phyloP scores from a whole-genome alignment of 2,113 vertebrate species.

The Heloderma charlesbogerti region DNA sequence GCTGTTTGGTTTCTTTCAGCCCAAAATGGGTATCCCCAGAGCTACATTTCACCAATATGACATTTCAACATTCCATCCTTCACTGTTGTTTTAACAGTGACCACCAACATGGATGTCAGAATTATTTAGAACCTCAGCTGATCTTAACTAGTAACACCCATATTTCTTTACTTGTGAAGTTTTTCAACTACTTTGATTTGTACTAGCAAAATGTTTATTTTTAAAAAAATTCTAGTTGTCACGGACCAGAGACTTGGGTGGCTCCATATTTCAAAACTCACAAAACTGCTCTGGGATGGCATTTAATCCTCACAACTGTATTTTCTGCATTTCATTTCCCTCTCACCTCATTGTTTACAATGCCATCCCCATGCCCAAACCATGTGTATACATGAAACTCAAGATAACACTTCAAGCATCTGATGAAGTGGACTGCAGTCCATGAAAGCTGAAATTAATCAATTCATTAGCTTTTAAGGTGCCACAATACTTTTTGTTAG shows the following conservation, averaged over 20 bases:
- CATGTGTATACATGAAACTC: not conserved
- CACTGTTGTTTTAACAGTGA: not conserved
- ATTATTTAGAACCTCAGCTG: not conserved
- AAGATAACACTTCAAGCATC: not conserved
- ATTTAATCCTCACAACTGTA: not conserved
- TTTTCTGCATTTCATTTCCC: not conserved
- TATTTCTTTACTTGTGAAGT: not conserved
- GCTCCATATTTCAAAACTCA: not conserved
- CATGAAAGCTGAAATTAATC: not conserved
- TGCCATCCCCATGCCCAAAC: not conserved
- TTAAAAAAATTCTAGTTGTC: not conserved
- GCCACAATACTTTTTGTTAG: too few relatives aligned
- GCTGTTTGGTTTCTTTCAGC: not conserved
- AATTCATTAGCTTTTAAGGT: too few relatives aligned
- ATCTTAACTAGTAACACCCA: not conserved
- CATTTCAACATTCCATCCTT: not conserved
- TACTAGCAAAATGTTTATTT: not conserved
- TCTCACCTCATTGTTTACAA: not conserved
- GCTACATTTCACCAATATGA: not conserved
- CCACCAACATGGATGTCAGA: not conserved
- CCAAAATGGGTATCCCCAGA: not conserved
- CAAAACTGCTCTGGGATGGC: not conserved
- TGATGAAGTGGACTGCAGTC: not conserved
- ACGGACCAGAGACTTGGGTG: not conserved
- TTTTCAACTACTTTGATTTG: conserved; percentile 17